Conservation (phyloP, 2,888 invertebrate genomes). For the Ophioninae sp. region DNA sequence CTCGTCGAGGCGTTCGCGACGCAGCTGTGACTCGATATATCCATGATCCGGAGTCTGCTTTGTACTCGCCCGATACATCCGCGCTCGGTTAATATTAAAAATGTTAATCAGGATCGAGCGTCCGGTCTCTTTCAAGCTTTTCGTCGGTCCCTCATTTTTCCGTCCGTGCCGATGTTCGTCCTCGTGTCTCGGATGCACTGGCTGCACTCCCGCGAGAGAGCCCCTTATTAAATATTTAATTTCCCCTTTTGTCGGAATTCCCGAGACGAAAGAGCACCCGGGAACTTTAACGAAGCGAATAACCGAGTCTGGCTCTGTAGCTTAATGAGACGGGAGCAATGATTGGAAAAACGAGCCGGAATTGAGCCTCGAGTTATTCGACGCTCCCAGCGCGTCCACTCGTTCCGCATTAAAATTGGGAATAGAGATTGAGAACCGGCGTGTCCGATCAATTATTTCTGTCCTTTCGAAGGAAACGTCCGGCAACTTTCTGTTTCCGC, state of each 20-base stretch:
- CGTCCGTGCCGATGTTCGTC: slow-evolving; percentile 36
- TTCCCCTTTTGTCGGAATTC: slow-evolving; percentile 38
- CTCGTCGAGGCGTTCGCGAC: background rate
- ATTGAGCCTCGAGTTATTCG: slow-evolving; percentile 29
- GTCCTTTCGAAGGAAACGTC: background rate
- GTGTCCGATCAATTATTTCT: slow-evolving; percentile 9
- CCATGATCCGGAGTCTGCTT: slow-evolving; percentile 32
- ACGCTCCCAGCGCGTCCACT: slow-evolving; percentile 12
- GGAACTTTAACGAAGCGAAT: slow-evolving; percentile 55
- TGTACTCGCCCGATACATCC: slow-evolving; percentile 24
- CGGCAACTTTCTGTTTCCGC: background rate
- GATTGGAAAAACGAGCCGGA: slow-evolving; percentile 45
- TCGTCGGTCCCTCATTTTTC: slow-evolving; percentile 12
- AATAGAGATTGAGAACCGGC: background rate
- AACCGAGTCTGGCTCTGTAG: slow-evolving; percentile 24
- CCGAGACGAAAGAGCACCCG: background rate
- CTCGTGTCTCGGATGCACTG: slow-evolving; percentile 10
- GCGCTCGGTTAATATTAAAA: slow-evolving; percentile 44
- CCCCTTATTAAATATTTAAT: slow-evolving; percentile 61
- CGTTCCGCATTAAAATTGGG: background rate
- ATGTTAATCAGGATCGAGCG: slow-evolving; percentile 34
- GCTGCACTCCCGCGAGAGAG: slow-evolving; percentile 19
- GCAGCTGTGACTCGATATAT: too few relatives aligned
- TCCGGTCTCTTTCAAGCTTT: slow-evolving; percentile 35
- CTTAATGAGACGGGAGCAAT: slow-evolving; percentile 59